phyloP scores from a whole-genome alignment of 2,113 vertebrate species.

The Calidris pugnax region DNA sequence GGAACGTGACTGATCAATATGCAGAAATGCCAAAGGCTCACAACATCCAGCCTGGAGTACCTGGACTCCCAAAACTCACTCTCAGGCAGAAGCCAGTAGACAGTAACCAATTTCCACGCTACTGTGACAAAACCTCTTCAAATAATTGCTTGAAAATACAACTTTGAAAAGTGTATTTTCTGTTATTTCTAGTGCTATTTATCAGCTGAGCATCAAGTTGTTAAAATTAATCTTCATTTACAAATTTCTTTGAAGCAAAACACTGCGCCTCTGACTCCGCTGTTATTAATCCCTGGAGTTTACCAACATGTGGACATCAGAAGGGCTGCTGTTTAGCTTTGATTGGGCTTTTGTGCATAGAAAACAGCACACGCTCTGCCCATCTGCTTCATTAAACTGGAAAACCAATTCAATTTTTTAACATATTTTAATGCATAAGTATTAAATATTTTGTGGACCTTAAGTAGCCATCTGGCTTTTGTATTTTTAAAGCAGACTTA shows the following conservation, averaged over 20 bases:
- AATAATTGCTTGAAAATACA: slow-evolving; percentile 48
- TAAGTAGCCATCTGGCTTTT: neutral
- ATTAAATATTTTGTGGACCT: slow-evolving; percentile 17
- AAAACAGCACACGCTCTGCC: neutral
- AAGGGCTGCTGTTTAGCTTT: neutral
- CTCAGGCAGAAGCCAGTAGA: neutral
- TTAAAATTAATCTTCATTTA: slow-evolving; percentile 65
- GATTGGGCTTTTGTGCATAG: neutral
- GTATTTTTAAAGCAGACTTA: neutral
- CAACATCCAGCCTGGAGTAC: neutral
- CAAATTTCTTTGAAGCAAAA: slow-evolving; percentile 26
- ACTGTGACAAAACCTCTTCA: slow-evolving; percentile 30
- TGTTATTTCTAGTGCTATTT: slow-evolving; percentile 2
- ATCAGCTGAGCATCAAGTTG: slow-evolving; percentile 41
- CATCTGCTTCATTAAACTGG: slow-evolving; percentile 37
- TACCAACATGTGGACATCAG: neutral
- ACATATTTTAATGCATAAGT: neutral
- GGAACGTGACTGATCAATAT: neutral
- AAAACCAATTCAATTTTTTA: neutral
- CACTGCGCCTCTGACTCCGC: neutral
- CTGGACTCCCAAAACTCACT: neutral
- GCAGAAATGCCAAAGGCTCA: neutral
- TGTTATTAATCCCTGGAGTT: slow-evolving; percentile 27
- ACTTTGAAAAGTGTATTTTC: neutral
- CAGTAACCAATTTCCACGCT: slow-evolving; percentile 1